Conservation (phyloP, 2,888 invertebrate genomes). For the Eurois occulta region DNA sequence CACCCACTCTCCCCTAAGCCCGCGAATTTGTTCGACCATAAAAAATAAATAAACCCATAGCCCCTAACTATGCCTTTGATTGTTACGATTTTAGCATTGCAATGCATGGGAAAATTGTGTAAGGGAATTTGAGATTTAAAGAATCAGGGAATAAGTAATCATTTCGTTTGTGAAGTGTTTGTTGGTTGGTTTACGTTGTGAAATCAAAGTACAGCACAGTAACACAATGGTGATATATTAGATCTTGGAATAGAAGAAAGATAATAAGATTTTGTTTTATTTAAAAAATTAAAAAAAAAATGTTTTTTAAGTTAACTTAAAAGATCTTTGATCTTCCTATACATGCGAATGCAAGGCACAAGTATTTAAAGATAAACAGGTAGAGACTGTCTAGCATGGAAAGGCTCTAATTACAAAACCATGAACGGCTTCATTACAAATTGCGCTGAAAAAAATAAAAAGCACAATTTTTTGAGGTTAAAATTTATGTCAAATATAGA, state of each 20-base stretch:
- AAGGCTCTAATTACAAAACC: neutral
- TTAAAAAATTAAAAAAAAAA: neutral
- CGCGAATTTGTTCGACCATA: conserved; percentile 81
- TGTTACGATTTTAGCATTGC: conserved; percentile 61
- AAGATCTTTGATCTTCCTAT: neutral
- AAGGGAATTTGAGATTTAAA: neutral
- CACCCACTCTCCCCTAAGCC: conserved; percentile 67
- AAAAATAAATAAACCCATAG: conserved; percentile 82
- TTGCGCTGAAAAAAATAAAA: too few species aligned
- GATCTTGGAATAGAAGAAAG: neutral
- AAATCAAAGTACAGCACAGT: conserved; percentile 26
- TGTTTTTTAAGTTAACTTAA: too few species aligned
- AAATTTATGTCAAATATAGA: too few species aligned
- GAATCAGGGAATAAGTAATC: fast-evolving
- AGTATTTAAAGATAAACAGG: neutral
- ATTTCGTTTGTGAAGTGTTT: neutral
- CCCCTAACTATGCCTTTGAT: conserved; percentile 73
- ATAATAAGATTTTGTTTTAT: neutral
- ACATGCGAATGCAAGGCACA: neutral
- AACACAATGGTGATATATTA: conserved; percentile 7
- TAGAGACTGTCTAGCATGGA: neutral
- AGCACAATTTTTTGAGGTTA: too few species aligned
- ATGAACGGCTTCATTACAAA: neutral
- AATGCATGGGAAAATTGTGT: conserved; percentile 22
- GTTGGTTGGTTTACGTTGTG: conserved; percentile 6